A percentile compares a stretch with the other conserved stretches of the same genome.
Evolutionary conservation across 2,797 vertebrate genomes (phyloP).

Genomic region (Malacoctenus gilli): DNA sequence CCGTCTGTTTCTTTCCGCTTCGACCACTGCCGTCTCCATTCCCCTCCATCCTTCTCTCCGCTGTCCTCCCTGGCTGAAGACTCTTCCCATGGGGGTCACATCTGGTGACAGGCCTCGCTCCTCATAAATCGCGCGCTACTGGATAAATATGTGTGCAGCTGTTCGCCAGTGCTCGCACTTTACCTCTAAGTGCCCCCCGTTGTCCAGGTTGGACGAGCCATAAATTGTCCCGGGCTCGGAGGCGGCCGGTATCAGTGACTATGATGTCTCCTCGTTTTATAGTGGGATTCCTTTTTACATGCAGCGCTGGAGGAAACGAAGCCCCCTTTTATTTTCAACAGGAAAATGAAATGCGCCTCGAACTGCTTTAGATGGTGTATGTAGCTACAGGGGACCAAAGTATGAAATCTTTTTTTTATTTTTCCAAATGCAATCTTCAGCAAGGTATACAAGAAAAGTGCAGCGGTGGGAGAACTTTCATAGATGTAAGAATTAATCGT

Average conservation of each 20-base stretch:
- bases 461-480: no score
- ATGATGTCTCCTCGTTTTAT: constrained; percentile 9
- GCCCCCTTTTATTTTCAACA: no score
- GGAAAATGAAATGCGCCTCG: no score
- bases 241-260: constrained; percentile 26
- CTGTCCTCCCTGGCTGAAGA: constrained; percentile 25
- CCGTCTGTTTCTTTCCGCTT: not conserved
- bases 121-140: constrained; percentile 66
- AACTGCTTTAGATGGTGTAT: no score
- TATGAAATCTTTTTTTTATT: no score
- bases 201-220: constrained; percentile 44
- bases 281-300: constrained; percentile 2
- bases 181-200: constrained; percentile 73
- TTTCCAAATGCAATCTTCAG: no score
- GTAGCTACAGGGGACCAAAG: no score
- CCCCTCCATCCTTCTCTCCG: constrained; percentile 1
- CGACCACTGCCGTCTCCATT: constrained; percentile 6
- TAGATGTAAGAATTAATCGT: no score
- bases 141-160: constrained; percentile 75
- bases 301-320: not conserved
- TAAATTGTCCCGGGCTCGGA: constrained; percentile 58
- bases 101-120: constrained; percentile 43
- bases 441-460: no score
- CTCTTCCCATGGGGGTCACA: constrained; percentile 42
- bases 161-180: constrained; percentile 69